A percentile compares a stretch with the other conserved stretches of the same genome.
Evolutionary conservation across 2,888 invertebrate genomes (phyloP).

Genomic region (Podabrus alpinus): DNA sequence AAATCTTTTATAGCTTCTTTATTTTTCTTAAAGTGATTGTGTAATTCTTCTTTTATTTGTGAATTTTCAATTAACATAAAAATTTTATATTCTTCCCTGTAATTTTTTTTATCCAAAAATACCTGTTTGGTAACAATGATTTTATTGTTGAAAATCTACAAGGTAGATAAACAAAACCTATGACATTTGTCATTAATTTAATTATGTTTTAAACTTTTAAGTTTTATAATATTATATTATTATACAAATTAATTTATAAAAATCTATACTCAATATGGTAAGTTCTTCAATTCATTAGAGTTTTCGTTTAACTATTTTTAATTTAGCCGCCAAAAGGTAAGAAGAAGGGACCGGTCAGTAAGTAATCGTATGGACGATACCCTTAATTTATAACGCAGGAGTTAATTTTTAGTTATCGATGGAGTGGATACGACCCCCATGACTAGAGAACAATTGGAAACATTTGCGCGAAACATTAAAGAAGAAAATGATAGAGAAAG

Average conservation of each 20-base stretch:
- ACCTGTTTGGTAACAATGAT: too few species aligned
- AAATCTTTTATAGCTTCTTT: not conserved
- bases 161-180: not conserved
- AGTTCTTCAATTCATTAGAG: not conserved
- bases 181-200: not conserved
- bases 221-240: too few species aligned
- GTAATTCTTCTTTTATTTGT: not conserved
- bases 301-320: not conserved
- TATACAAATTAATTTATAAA: not conserved
- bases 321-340: conserved; percentile 45
- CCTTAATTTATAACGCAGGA: not conserved
- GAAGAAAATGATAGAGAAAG: conserved; percentile 92
- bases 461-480: conserved; percentile 83
- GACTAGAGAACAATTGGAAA: conserved; percentile 90
- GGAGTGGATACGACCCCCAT: conserved; percentile 91
- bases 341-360: conserved; percentile 40
- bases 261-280: not conserved
- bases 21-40: not conserved
- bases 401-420: conserved; percentile 67
- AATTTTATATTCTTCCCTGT: too few species aligned
- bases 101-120: too few species aligned
- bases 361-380: not conserved
- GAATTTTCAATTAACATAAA: not conserved
- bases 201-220: not conserved
- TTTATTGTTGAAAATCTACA: too few species aligned